A percentile compares a stretch with the other conserved stretches of the same genome.
Conservation (phyloP, 2,797 vertebrate species). For the Falco columbarius region DNA sequence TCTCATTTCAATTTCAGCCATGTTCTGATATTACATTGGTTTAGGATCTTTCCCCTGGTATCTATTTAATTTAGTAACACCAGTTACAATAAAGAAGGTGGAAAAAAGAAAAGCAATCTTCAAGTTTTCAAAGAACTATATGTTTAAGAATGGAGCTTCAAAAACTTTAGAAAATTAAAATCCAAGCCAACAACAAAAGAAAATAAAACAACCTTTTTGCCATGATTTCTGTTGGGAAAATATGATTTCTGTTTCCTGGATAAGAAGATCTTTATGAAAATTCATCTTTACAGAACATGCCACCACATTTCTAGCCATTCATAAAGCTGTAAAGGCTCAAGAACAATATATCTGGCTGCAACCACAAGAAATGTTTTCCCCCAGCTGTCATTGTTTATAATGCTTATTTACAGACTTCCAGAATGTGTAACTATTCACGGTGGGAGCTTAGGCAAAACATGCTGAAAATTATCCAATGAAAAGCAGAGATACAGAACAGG, state of each 20-base stretch:
- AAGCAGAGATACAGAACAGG: background rate
- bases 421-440: background rate
- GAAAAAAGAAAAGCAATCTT: background rate
- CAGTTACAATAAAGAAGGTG: background rate
- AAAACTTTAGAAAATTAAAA: background rate
- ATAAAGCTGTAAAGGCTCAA: background rate
- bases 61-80: background rate
- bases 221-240: background rate
- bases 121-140: background rate
- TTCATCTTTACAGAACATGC: background rate
- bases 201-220: fast-evolving
- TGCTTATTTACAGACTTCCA: background rate
- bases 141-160: background rate
- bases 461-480: background rate
- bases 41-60: background rate
- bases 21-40: background rate
- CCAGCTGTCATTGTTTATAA: background rate
- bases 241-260: background rate
- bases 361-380: background rate
- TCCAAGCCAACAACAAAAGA: fast-evolving
- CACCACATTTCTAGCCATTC: background rate
- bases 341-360: background rate
- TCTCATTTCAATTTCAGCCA: background rate
- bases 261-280: background rate
- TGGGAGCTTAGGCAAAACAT: background rate